Conservation (phyloP, 2,888 invertebrate species). For the Elmis aenea region DNA sequence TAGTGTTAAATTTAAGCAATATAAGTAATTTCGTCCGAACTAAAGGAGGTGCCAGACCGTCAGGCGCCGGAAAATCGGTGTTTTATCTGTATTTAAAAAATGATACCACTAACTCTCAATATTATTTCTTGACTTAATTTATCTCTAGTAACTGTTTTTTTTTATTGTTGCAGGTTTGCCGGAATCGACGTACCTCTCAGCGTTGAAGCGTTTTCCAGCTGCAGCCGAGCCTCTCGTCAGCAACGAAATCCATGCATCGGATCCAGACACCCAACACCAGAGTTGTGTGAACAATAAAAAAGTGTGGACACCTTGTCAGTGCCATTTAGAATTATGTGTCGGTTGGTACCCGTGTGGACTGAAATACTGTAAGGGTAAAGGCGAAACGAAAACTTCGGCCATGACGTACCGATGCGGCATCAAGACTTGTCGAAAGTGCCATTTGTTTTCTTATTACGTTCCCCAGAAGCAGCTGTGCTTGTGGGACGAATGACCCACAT, state of each 20-base stretch:
- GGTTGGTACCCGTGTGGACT: conserved; percentile 96
- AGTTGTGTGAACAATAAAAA: conserved; percentile 66
- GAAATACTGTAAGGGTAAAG: conserved; percentile 77
- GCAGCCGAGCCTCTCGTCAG: conserved; percentile 29
- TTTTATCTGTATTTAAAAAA: no score
- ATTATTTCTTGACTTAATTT: no score
- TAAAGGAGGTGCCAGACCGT: no score
- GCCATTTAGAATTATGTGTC: conserved; percentile 81
- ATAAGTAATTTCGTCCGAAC: no score
- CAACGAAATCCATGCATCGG: conserved; percentile 16
- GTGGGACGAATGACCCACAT: conserved; percentile 66
- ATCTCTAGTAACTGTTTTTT: conserved; percentile 2
- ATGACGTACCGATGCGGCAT: conserved; percentile 87
- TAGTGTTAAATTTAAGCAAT: no score
- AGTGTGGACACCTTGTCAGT: conserved; percentile 71
- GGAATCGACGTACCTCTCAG: conserved; percentile 65
- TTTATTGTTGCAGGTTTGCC: conserved; percentile 57
- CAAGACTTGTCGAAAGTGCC: conserved; percentile 89
- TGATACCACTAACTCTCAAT: no score
- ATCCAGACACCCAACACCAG: conserved; percentile 12
- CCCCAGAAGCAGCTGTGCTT: conserved; percentile 77
- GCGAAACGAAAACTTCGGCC: conserved; percentile 54
- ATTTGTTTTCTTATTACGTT: conserved; percentile 81
- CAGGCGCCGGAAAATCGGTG: no score
- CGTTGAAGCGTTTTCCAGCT: conserved; percentile 67